Evolutionary conservation across 2,888 invertebrate species (phyloP).

Genomic region (Magallana nippona): DNA sequence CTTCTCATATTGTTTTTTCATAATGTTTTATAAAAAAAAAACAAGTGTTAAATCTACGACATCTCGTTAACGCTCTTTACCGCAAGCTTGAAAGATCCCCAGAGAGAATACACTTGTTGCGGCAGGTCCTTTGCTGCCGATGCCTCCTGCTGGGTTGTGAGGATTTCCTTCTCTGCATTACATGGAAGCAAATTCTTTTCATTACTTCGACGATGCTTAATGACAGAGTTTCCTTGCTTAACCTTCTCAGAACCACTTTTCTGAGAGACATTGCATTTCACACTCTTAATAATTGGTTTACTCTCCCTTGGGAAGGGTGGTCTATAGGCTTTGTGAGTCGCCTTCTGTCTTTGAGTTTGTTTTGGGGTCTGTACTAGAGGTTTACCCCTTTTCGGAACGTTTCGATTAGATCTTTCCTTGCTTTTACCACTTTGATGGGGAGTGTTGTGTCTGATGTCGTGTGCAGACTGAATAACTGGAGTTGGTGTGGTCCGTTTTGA

Average conservation of each 20-base stretch:
- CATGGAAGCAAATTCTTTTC: not conserved
- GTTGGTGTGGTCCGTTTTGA: not conserved
- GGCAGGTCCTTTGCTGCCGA: not conserved
- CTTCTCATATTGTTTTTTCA: too few species aligned
- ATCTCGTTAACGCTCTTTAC: not conserved
- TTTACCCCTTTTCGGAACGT: not conserved
- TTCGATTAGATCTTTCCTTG: not conserved
- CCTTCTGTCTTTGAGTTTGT: not conserved
- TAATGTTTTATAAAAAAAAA: too few species aligned
- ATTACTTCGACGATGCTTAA: not conserved
- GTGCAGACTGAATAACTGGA: not conserved
- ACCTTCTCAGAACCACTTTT: not conserved
- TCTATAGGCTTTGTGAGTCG: not conserved
- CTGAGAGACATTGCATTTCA: not conserved
- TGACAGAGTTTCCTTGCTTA: not conserved
- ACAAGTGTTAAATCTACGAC: not conserved
- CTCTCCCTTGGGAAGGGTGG: not conserved
- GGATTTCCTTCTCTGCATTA: not conserved
- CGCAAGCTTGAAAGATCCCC: constrained; percentile 4
- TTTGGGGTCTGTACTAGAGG: not conserved
- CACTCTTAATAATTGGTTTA: not conserved
- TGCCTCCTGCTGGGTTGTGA: not conserved
- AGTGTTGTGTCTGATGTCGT: not conserved
- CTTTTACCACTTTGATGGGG: not conserved
- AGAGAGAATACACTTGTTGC: constrained; percentile 4